Conservation (phyloP, 2,888 invertebrate genomes). For the Eremobia ochroleuca region DNA sequence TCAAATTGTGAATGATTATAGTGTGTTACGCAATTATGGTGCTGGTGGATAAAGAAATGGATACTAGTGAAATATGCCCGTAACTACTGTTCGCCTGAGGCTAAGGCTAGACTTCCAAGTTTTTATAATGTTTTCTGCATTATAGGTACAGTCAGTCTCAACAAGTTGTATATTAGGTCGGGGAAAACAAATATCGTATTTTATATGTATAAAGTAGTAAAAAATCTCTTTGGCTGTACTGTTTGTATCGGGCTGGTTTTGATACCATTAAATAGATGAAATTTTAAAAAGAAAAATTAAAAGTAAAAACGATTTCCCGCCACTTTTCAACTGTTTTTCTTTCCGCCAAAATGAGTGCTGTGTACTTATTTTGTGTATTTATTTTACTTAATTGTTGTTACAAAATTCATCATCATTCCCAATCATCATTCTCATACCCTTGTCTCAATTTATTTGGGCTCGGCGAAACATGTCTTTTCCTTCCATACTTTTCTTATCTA, state of each 20-base stretch:
- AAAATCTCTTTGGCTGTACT: too few species aligned
- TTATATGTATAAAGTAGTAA: too few species aligned
- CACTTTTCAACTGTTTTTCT: too few species aligned
- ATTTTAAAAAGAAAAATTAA: too few species aligned
- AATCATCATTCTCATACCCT: too few species aligned
- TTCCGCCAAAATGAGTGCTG: too few species aligned
- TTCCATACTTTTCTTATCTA: neutral
- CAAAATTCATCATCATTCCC: neutral
- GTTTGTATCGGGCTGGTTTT: too few species aligned
- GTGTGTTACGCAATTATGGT: neutral
- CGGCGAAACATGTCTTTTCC: neutral
- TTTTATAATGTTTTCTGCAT: neutral
- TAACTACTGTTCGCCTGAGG: neutral
- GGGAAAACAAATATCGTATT: too few species aligned
- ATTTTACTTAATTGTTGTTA: too few species aligned
- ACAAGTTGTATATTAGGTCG: neutral
- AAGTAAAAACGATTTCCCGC: too few species aligned
- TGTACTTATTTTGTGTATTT: too few species aligned
- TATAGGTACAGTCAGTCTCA: neutral
- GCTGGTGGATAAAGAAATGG: neutral
- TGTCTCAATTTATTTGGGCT: neutral
- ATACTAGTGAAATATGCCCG: neutral
- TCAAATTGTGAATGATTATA: neutral
- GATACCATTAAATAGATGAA: too few species aligned
- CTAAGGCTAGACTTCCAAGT: neutral